These are phyloP conservation scores for Zelleria hepariella DNA, from an alignment of 2,888 invertebrate genomes.

Conservation along the genomic window DNA sequence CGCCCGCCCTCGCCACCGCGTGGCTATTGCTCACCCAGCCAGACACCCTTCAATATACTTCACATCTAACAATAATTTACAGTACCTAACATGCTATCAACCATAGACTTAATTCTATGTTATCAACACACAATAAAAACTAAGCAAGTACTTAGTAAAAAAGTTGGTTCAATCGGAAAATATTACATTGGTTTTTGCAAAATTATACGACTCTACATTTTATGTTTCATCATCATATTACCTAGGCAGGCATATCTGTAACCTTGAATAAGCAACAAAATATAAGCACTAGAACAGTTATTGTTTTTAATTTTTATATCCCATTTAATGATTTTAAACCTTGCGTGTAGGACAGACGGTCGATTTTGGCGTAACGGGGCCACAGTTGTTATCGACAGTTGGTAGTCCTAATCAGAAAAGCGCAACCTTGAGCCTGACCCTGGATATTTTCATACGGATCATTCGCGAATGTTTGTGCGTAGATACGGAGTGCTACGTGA, in stretches of 20 bases:
- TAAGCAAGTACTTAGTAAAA: no score
- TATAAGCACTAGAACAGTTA: slow-evolving; percentile 55
- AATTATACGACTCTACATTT: not conserved
- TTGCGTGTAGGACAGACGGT: slow-evolving; percentile 28
- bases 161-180: no score
- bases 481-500: slow-evolving; percentile 31
- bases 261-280: slow-evolving; percentile 55
- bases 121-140: no score
- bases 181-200: not conserved
- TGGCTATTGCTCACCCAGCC: slow-evolving; percentile 16
- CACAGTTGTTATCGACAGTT: slow-evolving; percentile 21
- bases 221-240: not conserved
- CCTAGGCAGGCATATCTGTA: slow-evolving; percentile 21
- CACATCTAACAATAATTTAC: not conserved
- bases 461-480: slow-evolving; percentile 53
- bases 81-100: not conserved
- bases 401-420: slow-evolving; percentile 62
- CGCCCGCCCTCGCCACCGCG: slow-evolving; percentile 12
- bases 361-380: slow-evolving; percentile 28
- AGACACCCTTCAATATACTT: slow-evolving; percentile 6
- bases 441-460: slow-evolving; percentile 68
- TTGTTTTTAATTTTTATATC: slow-evolving; percentile 38
- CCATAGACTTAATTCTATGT: not conserved
- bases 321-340: slow-evolving; percentile 27
- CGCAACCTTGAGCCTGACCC: slow-evolving; percentile 66